Base-by-base conservation (phyloP, 2,113 vertebrate genomes). In the Lagopus muta region DNA sequence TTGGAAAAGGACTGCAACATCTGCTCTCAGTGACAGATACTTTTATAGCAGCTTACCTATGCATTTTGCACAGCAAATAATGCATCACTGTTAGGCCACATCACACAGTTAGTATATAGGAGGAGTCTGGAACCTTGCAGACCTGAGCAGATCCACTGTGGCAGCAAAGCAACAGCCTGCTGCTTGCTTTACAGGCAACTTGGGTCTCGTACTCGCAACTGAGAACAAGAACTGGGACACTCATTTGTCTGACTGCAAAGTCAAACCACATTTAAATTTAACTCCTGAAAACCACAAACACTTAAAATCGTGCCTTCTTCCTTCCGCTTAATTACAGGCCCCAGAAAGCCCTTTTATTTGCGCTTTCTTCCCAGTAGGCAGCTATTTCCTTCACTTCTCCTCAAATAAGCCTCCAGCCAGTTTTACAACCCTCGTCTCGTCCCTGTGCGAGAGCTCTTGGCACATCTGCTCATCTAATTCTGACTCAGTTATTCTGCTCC, bases 401-500 rank as follows among this genome's bases (percentile, higher is more conserved):
- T 76, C 72, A 73, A 64, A 0, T 12, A 34, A 65, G 40, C 27
- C 77, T 88, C 65, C 85, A 91, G 91, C 62, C 92, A 95, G 75
- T 47, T 81, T 82, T 52, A 70, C 74, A 94, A 72, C 58, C 73
- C 57, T 32, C 52, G 90, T 84, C 87, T 40, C 78, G 67, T 92
- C 92, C 86, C 82, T 38, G 60, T 9, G 79, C 80, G 60, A 83
- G 61, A 54, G 71, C 10, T 90, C 76, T 64, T 95, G 95, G 97
- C 92, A 89, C 24, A 72, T 62, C 54, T 64, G 15, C 4, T 88
- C 64, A 88, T 73, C 64, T 30, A 94, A 88, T 85, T 92, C 87
- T 96, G 93, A 96, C 60, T 97, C 94, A 95, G 71, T 38, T 96
- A 72, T 64, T 95, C 72, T 77, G 32, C 82, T 92, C 93, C 93